Conservation (phyloP, 2,113 vertebrate species). For the Platichthys flesus region DNA sequence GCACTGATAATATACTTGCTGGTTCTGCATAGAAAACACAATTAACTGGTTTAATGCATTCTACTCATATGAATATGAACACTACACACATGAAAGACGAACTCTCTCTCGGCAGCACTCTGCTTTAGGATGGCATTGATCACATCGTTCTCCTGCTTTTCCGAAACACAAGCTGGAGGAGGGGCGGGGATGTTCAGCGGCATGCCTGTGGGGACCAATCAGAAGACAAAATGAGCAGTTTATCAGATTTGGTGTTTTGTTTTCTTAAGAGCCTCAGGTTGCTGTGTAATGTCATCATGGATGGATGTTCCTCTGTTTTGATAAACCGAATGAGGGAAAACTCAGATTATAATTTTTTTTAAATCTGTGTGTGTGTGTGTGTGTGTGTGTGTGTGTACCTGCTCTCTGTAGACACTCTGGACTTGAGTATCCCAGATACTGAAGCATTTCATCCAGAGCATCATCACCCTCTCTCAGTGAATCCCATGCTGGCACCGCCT, state of each 20-base stretch:
- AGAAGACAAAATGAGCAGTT: neutral
- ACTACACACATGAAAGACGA: conserved; percentile 84
- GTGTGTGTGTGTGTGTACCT: conserved; percentile 6
- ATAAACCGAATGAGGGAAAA: neutral
- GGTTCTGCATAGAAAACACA: too few species aligned
- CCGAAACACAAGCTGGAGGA: conserved; percentile 93
- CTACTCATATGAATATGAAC: neutral
- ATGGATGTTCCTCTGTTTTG: neutral
- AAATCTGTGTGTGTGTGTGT: neutral
- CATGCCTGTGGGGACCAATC: conserved; percentile 80
- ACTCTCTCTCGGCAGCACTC: conserved; percentile 93
- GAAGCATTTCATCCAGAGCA: conserved; percentile 94
- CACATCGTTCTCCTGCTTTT: conserved; percentile 98
- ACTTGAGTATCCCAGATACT: conserved; percentile 93
- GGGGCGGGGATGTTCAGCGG: conserved; percentile 95
- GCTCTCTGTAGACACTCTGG: conserved; percentile 95
- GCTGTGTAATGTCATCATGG: too few species aligned
- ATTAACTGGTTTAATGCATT: neutral
- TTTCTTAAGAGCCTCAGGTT: too few species aligned
- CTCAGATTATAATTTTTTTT: too few species aligned
- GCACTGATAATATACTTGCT: too few species aligned
- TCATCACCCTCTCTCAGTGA: conserved; percentile 93
- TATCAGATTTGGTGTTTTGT: neutral
- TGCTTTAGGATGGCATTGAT: conserved; percentile 98
- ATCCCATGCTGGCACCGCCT: conserved; percentile 94